phyloP scores from a whole-genome alignment of 1,140 invertebrate genomes.

The Orius insidiosus region DNA sequence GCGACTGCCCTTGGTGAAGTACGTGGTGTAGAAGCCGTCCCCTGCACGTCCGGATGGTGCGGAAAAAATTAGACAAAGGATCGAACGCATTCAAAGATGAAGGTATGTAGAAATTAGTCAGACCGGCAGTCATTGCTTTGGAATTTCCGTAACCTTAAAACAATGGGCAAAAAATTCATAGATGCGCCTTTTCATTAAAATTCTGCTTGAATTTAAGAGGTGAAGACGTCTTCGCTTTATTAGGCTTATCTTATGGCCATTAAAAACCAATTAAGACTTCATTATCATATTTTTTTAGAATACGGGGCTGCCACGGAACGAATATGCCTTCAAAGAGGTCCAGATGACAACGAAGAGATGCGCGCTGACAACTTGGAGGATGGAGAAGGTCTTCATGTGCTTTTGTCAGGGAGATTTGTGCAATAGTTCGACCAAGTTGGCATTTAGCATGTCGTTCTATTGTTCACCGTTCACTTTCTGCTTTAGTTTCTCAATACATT shows the following conservation, averaged over 20 bases:
- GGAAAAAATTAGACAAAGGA: slow-evolving; percentile 68
- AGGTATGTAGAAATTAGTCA: slow-evolving; percentile 24
- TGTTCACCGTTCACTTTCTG: no score
- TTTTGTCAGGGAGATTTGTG: slow-evolving; percentile 84
- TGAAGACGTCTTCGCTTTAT: no score
- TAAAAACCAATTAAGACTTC: no score
- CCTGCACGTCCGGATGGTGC: slow-evolving; percentile 85
- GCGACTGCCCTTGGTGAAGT: slow-evolving; percentile 42
- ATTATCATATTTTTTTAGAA: slow-evolving; percentile 35
- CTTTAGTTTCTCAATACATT: no score
- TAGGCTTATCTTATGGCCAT: no score
- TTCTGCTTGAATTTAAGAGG: no score
- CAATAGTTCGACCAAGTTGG: slow-evolving; percentile 31
- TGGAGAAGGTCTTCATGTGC: slow-evolving; percentile 73
- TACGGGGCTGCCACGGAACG: slow-evolving; percentile 73
- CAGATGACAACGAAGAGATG: slow-evolving; percentile 74
- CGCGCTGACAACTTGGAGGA: slow-evolving; percentile 60
- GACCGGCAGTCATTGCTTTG: not conserved
- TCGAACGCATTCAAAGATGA: slow-evolving; percentile 43
- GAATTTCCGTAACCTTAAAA: no score
- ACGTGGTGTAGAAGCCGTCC: slow-evolving; percentile 54
- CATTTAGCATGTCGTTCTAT: no score
- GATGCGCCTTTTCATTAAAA: no score
- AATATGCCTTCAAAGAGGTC: slow-evolving; percentile 67
- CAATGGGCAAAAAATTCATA: no score